Conservation (phyloP, 1,140 invertebrate genomes). For the Lepidurus packardi region DNA sequence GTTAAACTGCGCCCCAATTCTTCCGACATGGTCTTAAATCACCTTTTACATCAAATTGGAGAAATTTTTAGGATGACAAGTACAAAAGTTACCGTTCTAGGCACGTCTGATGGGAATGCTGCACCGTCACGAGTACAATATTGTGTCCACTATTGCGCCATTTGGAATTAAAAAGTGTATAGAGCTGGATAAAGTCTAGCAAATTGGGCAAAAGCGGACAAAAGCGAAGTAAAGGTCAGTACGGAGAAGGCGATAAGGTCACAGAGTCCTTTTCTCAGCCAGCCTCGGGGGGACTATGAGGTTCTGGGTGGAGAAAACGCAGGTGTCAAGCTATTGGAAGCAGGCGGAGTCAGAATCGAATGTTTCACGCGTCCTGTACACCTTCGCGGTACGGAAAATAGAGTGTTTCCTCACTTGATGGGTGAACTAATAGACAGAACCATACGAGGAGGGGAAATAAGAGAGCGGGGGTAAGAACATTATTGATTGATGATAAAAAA, state of each 20-base stretch:
- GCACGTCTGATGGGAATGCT: no score
- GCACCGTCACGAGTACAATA: no score
- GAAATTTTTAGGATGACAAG: no score
- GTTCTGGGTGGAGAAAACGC: neutral
- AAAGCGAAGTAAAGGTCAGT: no score
- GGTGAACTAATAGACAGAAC: neutral
- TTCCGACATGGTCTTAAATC: conserved; percentile 38
- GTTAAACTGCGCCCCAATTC: conserved; percentile 51
- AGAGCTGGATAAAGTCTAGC: no score
- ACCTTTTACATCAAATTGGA: neutral
- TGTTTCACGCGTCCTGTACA: conserved; percentile 3
- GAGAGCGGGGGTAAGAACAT: neutral
- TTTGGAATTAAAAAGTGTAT: no score
- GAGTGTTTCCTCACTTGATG: neutral
- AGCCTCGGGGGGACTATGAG: neutral
- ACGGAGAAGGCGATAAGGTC: neutral
- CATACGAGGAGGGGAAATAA: neutral
- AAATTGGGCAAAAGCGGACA: no score
- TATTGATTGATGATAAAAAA: neutral
- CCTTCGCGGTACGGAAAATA: neutral
- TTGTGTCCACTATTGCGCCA: no score
- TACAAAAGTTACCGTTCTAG: no score
- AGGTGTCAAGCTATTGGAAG: neutral
- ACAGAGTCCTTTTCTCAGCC: neutral
- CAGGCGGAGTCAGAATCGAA: neutral